Evolutionary conservation across 2,113 vertebrate species (phyloP).

Genomic region (Micromys minutus): DNA sequence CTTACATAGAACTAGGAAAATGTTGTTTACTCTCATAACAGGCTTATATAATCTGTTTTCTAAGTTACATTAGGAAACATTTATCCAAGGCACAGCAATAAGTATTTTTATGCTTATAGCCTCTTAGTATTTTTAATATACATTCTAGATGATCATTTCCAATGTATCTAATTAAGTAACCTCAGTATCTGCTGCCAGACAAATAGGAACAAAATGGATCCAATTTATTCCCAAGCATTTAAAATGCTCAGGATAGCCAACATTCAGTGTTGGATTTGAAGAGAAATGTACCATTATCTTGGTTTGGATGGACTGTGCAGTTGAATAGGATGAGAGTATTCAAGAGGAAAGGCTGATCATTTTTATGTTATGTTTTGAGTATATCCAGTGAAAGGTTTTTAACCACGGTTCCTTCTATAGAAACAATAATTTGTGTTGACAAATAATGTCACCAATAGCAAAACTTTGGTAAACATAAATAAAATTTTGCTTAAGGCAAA

Average conservation of each 20-base stretch:
- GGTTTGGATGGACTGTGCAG: slow-evolving; percentile 22
- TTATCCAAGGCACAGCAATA: slow-evolving; percentile 13
- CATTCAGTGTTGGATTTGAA: not conserved
- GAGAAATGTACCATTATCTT: slow-evolving; percentile 21
- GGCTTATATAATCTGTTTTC: slow-evolving; percentile 9
- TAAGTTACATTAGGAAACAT: not conserved
- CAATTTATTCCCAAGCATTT: not conserved
- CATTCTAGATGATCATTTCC: slow-evolving; percentile 15
- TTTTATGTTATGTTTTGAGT: slow-evolving; percentile 57
- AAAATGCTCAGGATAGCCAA: slow-evolving; percentile 1
- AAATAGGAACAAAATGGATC: not conserved
- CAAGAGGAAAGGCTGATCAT: not conserved
- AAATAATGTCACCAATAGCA: slow-evolving; percentile 50
- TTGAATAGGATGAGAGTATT: not conserved
- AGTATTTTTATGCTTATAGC: slow-evolving; percentile 31
- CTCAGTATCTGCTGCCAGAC: slow-evolving; percentile 2
- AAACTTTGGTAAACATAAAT: slow-evolving; percentile 61
- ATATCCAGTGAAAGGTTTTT: slow-evolving; percentile 67
- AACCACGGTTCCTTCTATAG: slow-evolving; percentile 32
- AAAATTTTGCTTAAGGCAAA: slow-evolving; percentile 57
- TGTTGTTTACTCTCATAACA: not conserved
- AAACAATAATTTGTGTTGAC: slow-evolving; percentile 65
- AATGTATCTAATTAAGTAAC: slow-evolving; percentile 32
- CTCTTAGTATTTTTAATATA: not conserved
- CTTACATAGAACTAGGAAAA: not conserved